Percentiles rank a stretch among this genome's conserved stretches.
Evolutionary conservation across 2,113 vertebrate species (phyloP).

Genomic region (Morone saxatilis): DNA sequence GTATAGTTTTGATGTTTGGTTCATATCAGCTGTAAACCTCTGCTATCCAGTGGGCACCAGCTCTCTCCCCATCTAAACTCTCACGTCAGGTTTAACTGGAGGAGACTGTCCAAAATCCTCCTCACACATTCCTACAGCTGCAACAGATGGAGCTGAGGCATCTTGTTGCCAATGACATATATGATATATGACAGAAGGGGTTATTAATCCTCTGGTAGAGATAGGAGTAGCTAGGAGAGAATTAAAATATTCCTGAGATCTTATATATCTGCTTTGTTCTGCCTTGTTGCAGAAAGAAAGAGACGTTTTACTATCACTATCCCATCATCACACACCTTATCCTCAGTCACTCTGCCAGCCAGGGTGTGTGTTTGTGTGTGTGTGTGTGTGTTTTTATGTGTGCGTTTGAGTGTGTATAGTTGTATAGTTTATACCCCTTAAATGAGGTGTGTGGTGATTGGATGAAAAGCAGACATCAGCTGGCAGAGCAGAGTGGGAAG

Average conservation of each 20-base stretch:
- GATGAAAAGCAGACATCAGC: constrained; percentile 50
- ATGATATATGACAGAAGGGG: constrained; percentile 3
- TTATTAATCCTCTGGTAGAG: constrained; percentile 13
- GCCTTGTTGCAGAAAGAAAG: neutral
- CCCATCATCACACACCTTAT: constrained; percentile 23
- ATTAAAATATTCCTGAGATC: neutral
- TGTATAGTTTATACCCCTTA: constrained; percentile 9
- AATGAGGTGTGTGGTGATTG: constrained; percentile 54
- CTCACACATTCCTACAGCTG: constrained; percentile 51
- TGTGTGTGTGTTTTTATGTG: constrained; percentile 11
- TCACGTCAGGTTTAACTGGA: neutral
- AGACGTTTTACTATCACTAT: neutral
- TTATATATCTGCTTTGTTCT: neutral
- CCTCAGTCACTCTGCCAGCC: neutral
- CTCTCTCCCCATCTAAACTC: constrained; percentile 14
- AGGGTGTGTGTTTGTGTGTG: neutral
- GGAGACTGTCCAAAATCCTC: constrained; percentile 19
- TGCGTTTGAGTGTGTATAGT: constrained; percentile 11
- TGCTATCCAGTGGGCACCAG: constrained; percentile 2
- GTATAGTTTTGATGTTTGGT: too few relatives aligned
- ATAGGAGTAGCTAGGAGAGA: neutral
- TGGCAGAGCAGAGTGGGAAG: neutral
- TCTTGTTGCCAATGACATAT: neutral
- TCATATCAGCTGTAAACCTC: neutral
- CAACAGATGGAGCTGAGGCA: neutral